These are phyloP conservation scores for Phataginus tricuspis DNA, from an alignment of 2,797 vertebrate genomes.

Conservation along the genomic window DNA sequence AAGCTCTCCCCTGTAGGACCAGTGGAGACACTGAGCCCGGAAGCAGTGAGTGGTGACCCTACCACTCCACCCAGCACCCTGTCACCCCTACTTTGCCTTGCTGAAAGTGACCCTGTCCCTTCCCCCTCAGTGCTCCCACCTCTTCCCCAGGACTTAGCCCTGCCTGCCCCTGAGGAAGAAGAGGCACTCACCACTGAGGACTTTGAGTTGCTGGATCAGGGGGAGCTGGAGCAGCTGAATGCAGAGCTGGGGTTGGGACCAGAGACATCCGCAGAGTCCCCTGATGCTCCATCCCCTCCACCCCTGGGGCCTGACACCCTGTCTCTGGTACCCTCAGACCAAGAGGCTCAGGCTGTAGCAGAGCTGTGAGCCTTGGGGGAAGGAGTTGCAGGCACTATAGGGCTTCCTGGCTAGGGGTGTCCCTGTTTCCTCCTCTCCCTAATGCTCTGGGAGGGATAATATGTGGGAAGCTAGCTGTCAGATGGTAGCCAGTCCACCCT, in stretches of 20 bases:
- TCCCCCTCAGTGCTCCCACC: slow-evolving; percentile 86
- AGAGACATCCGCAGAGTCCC: slow-evolving; percentile 70
- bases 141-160: slow-evolving; percentile 84
- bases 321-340: slow-evolving; percentile 83
- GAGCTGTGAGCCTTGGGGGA: slow-evolving; percentile 72
- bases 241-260: slow-evolving; percentile 89
- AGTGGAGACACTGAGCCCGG: slow-evolving; percentile 91
- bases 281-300: not conserved
- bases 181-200: slow-evolving; percentile 92
- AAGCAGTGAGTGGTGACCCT: slow-evolving; percentile 93
- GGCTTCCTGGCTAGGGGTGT: slow-evolving; percentile 57
- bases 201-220: slow-evolving; percentile 99
- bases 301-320: slow-evolving; percentile 60
- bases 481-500: not conserved
- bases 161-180: slow-evolving; percentile 82
- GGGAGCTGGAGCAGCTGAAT: slow-evolving; percentile 95
- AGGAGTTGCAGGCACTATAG: slow-evolving; percentile 62
- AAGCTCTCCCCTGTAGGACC: slow-evolving; percentile 85
- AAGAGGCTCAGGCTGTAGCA: slow-evolving; percentile 74
- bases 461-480: not conserved
- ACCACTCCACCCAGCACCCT: slow-evolving; percentile 93
- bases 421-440: slow-evolving; percentile 26
- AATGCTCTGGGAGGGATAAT: not conserved
- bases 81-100: slow-evolving; percentile 89
- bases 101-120: slow-evolving; percentile 88